A percentile compares a stretch with the other conserved stretches of the same genome.
Evolutionary conservation across 2,113 vertebrate species (phyloP).

Genomic region (Lepisosteus osseus): DNA sequence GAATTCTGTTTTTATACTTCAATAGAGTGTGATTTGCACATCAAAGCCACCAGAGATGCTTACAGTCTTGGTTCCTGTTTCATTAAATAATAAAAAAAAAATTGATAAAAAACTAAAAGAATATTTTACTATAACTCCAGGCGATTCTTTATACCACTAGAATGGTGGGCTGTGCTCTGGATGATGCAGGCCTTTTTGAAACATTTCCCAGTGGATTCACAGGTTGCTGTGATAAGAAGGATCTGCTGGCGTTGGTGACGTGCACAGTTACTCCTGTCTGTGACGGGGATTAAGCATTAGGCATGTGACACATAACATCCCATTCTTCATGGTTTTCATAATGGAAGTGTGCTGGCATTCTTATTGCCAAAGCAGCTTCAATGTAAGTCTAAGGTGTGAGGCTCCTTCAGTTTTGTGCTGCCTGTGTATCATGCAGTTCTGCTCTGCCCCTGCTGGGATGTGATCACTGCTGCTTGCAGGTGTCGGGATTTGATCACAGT

Average conservation of each 20-base stretch:
- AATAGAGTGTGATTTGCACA: slow-evolving; percentile 13
- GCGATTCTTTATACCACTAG: background rate
- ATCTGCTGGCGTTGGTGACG: background rate
- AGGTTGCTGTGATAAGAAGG: background rate
- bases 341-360: background rate
- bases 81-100: slow-evolving; percentile 14
- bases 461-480: too few relatives aligned
- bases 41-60: slow-evolving; percentile 14
- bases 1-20: slow-evolving; percentile 14
- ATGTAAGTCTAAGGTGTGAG: background rate
- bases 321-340: background rate
- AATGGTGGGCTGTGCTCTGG: background rate
- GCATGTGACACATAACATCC: background rate
- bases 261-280: background rate
- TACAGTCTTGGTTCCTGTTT: slow-evolving; percentile 1
- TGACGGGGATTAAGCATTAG: background rate
- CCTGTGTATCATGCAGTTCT: too few relatives aligned
- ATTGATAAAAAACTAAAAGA: slow-evolving; percentile 12
- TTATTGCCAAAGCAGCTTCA: background rate
- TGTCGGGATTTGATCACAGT: too few relatives aligned
- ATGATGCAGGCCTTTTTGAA: background rate
- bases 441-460: too few relatives aligned
- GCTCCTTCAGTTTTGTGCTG: too few relatives aligned
- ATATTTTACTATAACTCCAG: slow-evolving; percentile 4
- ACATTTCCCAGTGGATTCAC: background rate